phyloP scores from a whole-genome alignment of 2,888 invertebrate species.

The Dynastes hyllus region DNA sequence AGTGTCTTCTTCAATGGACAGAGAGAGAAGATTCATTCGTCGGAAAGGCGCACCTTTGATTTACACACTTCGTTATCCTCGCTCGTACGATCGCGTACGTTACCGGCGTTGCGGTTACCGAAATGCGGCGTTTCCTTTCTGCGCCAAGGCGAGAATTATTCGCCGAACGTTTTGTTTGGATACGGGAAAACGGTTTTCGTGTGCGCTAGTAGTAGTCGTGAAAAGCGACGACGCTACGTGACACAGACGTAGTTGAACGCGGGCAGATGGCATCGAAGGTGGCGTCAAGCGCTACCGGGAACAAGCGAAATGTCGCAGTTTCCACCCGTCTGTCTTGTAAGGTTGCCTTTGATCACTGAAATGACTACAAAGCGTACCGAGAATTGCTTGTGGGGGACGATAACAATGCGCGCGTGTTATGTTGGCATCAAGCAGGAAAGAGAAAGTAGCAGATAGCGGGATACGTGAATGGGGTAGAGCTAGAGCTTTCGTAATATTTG shows the following conservation, averaged over 20 bases:
- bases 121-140: slow-evolving; percentile 28
- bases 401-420: neutral
- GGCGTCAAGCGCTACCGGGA: slow-evolving; percentile 9
- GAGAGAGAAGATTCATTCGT: neutral
- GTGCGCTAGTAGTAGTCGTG: slow-evolving; percentile 1
- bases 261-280: slow-evolving; percentile 36
- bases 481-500: neutral
- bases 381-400: slow-evolving; percentile 21
- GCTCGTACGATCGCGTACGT: slow-evolving; percentile 22
- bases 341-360: slow-evolving; percentile 48
- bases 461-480: neutral
- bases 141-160: slow-evolving; percentile 25
- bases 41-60: slow-evolving; percentile 8
- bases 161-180: slow-evolving; percentile 40
- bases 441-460: neutral
- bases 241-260: neutral
- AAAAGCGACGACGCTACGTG: neutral
- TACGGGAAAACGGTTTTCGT: slow-evolving; percentile 20
- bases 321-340: slow-evolving; percentile 38
- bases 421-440: slow-evolving; percentile 1
- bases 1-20: neutral
- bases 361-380: slow-evolving; percentile 42
- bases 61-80: slow-evolving; percentile 33
- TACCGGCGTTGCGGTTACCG: slow-evolving; percentile 18
- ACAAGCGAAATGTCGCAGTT: slow-evolving; percentile 18